Percentiles rank a stretch among this genome's conserved stretches.
These are phyloP conservation scores for Adelosebastes latens DNA, from an alignment of 2,797 vertebrate genomes.

Conservation along the genomic window DNA sequence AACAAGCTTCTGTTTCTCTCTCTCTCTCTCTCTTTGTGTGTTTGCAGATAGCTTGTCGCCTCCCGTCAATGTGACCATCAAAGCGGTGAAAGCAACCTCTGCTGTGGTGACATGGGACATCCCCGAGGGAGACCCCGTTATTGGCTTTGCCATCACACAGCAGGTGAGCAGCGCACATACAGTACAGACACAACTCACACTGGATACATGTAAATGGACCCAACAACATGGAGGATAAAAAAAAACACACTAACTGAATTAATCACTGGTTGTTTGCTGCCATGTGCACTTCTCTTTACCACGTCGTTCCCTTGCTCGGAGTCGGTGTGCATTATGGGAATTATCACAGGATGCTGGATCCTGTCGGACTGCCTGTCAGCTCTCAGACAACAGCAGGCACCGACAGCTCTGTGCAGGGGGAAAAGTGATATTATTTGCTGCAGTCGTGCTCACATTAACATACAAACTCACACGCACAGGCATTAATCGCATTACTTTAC, in stretches of 20 bases:
- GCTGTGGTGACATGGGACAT: constrained; percentile 97
- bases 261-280: constrained; percentile 26
- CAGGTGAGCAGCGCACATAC: constrained; percentile 82
- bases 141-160: constrained; percentile 97
- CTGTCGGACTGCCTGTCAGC: constrained; percentile 21
- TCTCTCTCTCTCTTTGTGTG: constrained; percentile 20
- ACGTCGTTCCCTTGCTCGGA: background rate
- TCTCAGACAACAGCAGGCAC: constrained; percentile 12
- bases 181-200: background rate
- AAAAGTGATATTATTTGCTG: constrained; percentile 16
- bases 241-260: constrained; percentile 14
- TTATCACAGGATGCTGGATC: background rate
- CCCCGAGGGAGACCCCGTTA: constrained; percentile 92
- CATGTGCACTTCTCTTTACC: constrained; percentile 14
- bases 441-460: background rate
- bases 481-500: background rate
- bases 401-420: constrained; percentile 27
- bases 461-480: background rate
- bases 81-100: constrained; percentile 91
- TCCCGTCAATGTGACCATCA: constrained; percentile 95
- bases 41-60: constrained; percentile 90
- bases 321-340: constrained; percentile 45
- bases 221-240: background rate
- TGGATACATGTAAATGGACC: background rate
- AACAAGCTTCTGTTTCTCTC: constrained; percentile 15